A percentile compares a stretch with the other conserved stretches of the same genome.
Conservation (phyloP, 2,888 invertebrate genomes). For the Eudemis profundana region DNA sequence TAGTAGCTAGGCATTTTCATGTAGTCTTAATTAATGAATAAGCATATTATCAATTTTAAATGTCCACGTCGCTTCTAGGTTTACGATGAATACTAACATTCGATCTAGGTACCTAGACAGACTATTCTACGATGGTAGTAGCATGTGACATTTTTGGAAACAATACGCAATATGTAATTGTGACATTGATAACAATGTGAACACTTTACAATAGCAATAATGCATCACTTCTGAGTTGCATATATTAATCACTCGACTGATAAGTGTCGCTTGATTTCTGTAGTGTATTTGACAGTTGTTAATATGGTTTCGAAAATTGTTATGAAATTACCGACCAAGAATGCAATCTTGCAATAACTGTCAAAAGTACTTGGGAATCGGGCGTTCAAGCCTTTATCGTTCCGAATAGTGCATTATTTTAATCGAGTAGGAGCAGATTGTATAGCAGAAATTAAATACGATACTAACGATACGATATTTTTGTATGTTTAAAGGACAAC, state of each 20-base stretch:
- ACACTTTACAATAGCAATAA: conserved; percentile 16
- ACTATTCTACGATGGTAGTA: conserved; percentile 56
- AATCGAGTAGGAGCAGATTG: conserved; percentile 46
- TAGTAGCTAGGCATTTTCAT: conserved; percentile 59
- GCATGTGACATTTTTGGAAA: conserved; percentile 43
- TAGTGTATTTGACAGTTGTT: conserved; percentile 10
- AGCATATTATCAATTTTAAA: conserved; percentile 57
- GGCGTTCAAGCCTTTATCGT: conserved; percentile 39
- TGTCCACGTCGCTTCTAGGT: conserved; percentile 62
- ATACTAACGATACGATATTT: conserved; percentile 76
- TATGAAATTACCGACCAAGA: neutral
- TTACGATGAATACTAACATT: conserved; percentile 53
- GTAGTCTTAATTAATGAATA: conserved; percentile 59
- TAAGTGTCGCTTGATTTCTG: conserved; percentile 9
- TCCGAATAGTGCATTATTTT: conserved; percentile 41
- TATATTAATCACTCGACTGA: conserved; percentile 22
- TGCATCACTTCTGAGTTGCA: conserved; percentile 19
- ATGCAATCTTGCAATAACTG: neutral
- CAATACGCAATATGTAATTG: conserved; percentile 10
- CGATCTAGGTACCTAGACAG: conserved; percentile 50
- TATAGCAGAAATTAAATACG: conserved; percentile 51
- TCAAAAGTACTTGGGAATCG: conserved; percentile 27
- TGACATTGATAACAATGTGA: conserved; percentile 8
- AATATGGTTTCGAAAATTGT: neutral
- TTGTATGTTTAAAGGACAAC: conserved; percentile 77